Conservation (phyloP, 2,888 invertebrate species). For the Apamea sordens region DNA sequence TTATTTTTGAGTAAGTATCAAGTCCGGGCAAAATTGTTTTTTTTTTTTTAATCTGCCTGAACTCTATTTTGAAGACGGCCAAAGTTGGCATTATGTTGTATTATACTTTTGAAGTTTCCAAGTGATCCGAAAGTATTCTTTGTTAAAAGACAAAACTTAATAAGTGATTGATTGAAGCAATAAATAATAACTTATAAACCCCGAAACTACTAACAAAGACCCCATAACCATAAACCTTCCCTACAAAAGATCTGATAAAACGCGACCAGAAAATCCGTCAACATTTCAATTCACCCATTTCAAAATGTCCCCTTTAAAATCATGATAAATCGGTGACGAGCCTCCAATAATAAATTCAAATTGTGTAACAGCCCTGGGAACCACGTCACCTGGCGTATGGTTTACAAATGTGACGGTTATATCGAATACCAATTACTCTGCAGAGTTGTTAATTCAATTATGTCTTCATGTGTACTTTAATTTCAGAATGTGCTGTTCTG, state of each 20-base stretch:
- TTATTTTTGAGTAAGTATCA: not conserved
- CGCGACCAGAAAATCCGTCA: not conserved
- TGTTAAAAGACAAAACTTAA: not conserved
- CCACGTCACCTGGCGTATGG: constrained; percentile 33
- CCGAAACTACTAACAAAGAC: not conserved
- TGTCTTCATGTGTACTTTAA: constrained; percentile 1
- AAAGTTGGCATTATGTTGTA: not conserved
- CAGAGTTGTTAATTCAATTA: constrained; percentile 23
- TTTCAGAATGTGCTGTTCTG: not conserved
- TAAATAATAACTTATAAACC: not conserved
- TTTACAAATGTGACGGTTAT: constrained; percentile 34
- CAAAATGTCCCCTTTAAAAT: constrained; percentile 37
- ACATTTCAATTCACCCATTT: constrained; percentile 36
- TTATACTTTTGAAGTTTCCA: not conserved
- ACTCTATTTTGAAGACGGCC: not conserved
- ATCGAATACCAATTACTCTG: constrained; percentile 28
- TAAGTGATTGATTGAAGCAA: not conserved
- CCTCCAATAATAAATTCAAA: constrained; percentile 50
- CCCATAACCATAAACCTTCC: not conserved
- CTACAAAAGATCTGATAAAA: constrained; percentile 16
- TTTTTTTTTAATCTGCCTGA: not conserved
- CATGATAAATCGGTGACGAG: constrained; percentile 32
- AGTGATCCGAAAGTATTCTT: not conserved
- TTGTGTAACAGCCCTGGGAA: constrained; percentile 51
- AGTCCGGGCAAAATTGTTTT: not conserved